Base-by-base conservation (phyloP, 2,797 vertebrate genomes). In the Sebastes nivosus region DNA sequence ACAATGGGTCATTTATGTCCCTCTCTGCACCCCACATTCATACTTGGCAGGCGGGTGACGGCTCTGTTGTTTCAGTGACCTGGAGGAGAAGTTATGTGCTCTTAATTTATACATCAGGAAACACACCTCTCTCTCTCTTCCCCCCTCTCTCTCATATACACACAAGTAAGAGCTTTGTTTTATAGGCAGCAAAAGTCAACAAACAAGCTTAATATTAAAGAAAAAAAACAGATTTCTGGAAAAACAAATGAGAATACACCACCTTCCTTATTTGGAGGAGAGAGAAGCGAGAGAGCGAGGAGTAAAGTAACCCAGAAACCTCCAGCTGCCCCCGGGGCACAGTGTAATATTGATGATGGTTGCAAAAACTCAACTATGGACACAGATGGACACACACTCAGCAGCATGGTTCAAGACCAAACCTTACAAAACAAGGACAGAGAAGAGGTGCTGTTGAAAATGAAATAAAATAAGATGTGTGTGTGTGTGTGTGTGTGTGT, bases 1-100 rank as follows among this genome's bases (percentile, higher is more conserved):
- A 96, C 95, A 97, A 97, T 96, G 93, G 95, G 91, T 95, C 94
- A 94, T 96, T 96, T 94, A 95, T 96, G 95, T 91, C 88, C 86
- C 83, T 66, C 59, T 82, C 81, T 80, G 80, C 73, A 85, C 82
- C 88, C 86, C 91, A 84, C 87, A 84, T 91, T 96, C 94, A 94
- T 94, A 92, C 94, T 95, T 95, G 93, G 94, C 89, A 90, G 90
- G 74, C 90, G 89, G 91, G 92, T 90, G 91, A 94, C 94, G 89
- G 93, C 92, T 85, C 90, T 94, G 93, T 95, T 95, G 91, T 96
- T 95, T 93, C 93, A 94, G 92, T 84, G 90, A 94, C 91, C 93
- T 83, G 75, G 75, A 85, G 86, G 91, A 92, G 82, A 93, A 91
- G 88, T 92, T 93, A 91, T 93, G 91, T 80, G 89, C 76, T 85